Evolutionary conservation across 2,797 vertebrate species (phyloP), one percentile per base, ranked within the genome.

Genomic region (Glossophaga mutica): DNA sequence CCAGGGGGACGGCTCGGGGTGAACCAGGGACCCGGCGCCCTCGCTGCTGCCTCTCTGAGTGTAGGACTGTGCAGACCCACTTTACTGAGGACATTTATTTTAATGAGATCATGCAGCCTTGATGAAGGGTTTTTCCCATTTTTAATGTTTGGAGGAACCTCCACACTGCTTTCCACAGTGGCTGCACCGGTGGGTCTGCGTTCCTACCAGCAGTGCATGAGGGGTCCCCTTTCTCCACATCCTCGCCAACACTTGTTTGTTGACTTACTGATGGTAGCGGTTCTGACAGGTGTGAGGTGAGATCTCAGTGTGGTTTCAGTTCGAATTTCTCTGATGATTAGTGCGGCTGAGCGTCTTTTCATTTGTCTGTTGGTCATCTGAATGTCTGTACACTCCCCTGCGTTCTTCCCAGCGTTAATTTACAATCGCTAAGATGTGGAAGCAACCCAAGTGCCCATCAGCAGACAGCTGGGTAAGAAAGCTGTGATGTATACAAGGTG

Each of bases 1-100:
- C 46, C 9, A 2, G 19, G 26, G 9, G 22, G 55, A 4, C 0
- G 5, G 52, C 3, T 9, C 7, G 16, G 46, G 10, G 11, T 18
- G 12, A 29, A 8, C 32, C 18, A 59, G 29, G 62, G 57, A 22
- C 55, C 39, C 24, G 6, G 37, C 22, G 6, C 34, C 90, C 39
- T 57, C 44, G 16, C 2, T 34, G 32, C 39, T 73, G 70, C 65
- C 50, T 71, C 59, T 87, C 62, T 50, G 24, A 68, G n/a, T 57
- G 44, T 32, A 82, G 93, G 70, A 59, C 16, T n/a, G 50, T 79
- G 16, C 50, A 83, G 0, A 3, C 32, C 19, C 34, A 0, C 46
- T 11, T 24, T 87, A 24, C 34, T 70, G 24, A 74, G 42, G 57
- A 48, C 55, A 14, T 46, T 65, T 42, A 1, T 21, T 79, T 81